These are phyloP conservation scores for Tapirus terrestris DNA, from an alignment of 2,113 vertebrate genomes.

Conservation along the genomic window DNA sequence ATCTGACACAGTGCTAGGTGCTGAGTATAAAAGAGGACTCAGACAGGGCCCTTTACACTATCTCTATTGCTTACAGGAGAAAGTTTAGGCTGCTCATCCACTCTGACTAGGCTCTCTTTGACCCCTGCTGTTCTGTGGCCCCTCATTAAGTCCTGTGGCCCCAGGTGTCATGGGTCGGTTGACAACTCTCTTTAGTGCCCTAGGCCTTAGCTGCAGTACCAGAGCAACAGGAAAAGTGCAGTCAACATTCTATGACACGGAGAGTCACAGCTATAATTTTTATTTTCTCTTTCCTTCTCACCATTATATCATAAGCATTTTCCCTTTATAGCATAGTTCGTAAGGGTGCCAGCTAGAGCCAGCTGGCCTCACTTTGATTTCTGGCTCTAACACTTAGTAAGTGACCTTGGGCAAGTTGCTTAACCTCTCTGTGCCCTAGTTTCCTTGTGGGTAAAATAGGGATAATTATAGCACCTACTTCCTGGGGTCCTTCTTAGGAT, in stretches of 20 bases:
- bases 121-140: neutral
- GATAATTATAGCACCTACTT: slow-evolving; percentile 2
- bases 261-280: neutral
- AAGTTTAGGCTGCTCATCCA: neutral
- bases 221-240: neutral
- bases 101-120: neutral
- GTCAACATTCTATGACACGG: neutral
- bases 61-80: neutral
- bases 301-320: neutral
- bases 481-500: neutral
- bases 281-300: slow-evolving; percentile 25
- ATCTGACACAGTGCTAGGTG: neutral
- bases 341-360: neutral
- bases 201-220: neutral
- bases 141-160: neutral
- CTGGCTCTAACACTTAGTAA: slow-evolving; percentile 17
- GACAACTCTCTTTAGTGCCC: slow-evolving; percentile 6
- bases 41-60: neutral
- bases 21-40: neutral
- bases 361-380: slow-evolving; percentile 31
- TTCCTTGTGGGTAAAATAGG: slow-evolving; percentile 37
- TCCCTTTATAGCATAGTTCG: neutral
- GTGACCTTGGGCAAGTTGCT: slow-evolving; percentile 6
- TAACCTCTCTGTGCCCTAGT: slow-evolving; percentile 19
- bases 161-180: neutral